phyloP scores from a whole-genome alignment of 2,888 invertebrate species.

The Drosophila niveifrons region DNA sequence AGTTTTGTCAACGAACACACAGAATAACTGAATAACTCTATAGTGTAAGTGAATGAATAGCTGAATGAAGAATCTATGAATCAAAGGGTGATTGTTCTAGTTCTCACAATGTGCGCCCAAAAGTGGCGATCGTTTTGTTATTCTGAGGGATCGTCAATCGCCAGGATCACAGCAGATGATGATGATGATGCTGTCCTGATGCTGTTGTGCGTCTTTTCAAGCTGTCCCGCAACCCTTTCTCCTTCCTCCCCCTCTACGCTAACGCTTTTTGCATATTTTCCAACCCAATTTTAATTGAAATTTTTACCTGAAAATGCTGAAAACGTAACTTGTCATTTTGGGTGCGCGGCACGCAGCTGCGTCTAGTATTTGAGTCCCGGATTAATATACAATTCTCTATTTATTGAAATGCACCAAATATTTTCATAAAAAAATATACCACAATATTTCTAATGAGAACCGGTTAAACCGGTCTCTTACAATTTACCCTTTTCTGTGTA shows the following conservation, averaged over 20 bases:
- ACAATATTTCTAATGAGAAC: constrained; percentile 65
- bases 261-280: constrained; percentile 51
- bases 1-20: constrained; percentile 67
- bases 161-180: constrained; percentile 33
- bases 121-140: constrained; percentile 74
- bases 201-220: constrained; percentile 70
- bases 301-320: constrained; percentile 70
- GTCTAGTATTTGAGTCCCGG: constrained; percentile 38
- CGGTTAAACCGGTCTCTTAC: constrained; percentile 62
- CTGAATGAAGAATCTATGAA: constrained; percentile 45
- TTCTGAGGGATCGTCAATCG: constrained; percentile 36
- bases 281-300: constrained; percentile 68
- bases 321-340: constrained; percentile 36
- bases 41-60: constrained; percentile 31
- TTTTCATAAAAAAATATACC: constrained; percentile 71
- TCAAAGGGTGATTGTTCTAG: constrained; percentile 72
- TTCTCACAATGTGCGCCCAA: constrained; percentile 64
- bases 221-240: constrained; percentile 64
- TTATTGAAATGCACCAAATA: constrained; percentile 75
- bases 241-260: background rate
- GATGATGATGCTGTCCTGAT: constrained; percentile 22
- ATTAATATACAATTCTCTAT: constrained; percentile 56
- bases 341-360: constrained; percentile 61
- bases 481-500: constrained; percentile 29
- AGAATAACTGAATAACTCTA: constrained; percentile 25